Evolutionary conservation across 1,140 invertebrate species (phyloP), one percentile per base, ranked within the genome.

Genomic region (Thaumetopoea pityocampa): DNA sequence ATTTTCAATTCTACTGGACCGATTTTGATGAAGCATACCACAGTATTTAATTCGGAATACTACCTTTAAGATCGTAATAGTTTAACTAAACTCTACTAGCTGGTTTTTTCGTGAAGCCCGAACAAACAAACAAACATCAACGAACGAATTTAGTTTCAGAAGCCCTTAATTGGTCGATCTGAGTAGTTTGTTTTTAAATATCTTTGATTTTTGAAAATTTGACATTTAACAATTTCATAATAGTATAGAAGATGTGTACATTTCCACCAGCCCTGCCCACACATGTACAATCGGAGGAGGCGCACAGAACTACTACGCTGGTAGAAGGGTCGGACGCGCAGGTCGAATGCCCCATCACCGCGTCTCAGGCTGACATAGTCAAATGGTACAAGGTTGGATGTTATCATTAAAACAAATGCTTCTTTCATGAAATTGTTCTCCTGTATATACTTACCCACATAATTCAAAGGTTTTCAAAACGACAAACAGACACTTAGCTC

Each of bases 351-450:
- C 84, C 84, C 1, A 23, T 80, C n/a, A n/a, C 4, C 50, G 38
- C 3, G 30, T 52, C 4, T 46, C 51, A 4, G 10, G 45, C 17
- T 10, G 56, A 69, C 28, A 47, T 42, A 27, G 57, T 86, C 29
- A 74, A 76, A 70, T 86, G 82, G 84, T 85, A 83, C 53, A 83
- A 84, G 80, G 84, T 86, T 72, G 59, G 66, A 64, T 57, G 14
- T 30, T 43, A 29, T 23, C 19, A 17, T 2, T 16, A 29, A 14
- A 17, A 4, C 2, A 8, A 5, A 17, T 8, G 2, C 5, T 5
- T 12, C 1, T 1, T 5, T 9, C 3, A 10, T 18, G 17, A 18
- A 4, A 18, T 18, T 18, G 3, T 18, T 18, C 17, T 18, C 3
- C 17, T 18, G 6, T 18, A 18, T 18, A 24, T 24, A 24, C 22